Evolutionary conservation across 2,888 invertebrate genomes (phyloP).

Genomic region (Eutolmus rufibarbis): DNA sequence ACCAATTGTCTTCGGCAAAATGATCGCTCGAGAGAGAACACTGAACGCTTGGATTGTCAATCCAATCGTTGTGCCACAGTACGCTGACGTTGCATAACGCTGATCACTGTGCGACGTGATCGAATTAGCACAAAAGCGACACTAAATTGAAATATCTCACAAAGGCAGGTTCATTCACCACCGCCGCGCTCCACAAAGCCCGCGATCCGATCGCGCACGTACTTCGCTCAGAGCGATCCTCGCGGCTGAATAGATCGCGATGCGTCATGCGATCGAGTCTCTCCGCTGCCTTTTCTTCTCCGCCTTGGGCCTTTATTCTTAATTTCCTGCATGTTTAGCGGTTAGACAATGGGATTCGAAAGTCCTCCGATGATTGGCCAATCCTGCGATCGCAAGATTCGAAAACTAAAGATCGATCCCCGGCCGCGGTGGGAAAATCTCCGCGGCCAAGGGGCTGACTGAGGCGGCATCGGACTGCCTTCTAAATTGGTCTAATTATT

Average conservation of each 20-base stretch:
- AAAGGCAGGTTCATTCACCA: conserved; percentile 38
- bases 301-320: background rate
- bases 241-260: background rate
- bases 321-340: conserved; percentile 21
- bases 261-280: background rate
- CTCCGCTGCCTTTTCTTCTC: background rate
- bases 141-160: conserved; percentile 35
- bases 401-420: conserved; percentile 7
- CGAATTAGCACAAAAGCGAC: conserved; percentile 38
- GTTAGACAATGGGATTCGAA: conserved; percentile 30
- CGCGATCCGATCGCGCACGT: conserved; percentile 2
- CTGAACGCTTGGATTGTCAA: conserved; percentile 28
- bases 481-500: conserved; percentile 32
- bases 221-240: background rate
- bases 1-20: conserved; percentile 18
- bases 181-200: background rate
- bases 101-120: conserved; percentile 36
- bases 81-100: conserved; percentile 19
- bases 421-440: background rate
- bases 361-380: conserved; percentile 28
- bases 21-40: conserved; percentile 16
- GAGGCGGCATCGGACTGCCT: background rate
- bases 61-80: conserved; percentile 34
- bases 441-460: background rate
- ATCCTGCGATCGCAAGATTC: background rate